Percentiles rank a stretch among this genome's conserved stretches.
Conservation (phyloP, 2,888 invertebrate species). For the Diplolepis rosae region DNA sequence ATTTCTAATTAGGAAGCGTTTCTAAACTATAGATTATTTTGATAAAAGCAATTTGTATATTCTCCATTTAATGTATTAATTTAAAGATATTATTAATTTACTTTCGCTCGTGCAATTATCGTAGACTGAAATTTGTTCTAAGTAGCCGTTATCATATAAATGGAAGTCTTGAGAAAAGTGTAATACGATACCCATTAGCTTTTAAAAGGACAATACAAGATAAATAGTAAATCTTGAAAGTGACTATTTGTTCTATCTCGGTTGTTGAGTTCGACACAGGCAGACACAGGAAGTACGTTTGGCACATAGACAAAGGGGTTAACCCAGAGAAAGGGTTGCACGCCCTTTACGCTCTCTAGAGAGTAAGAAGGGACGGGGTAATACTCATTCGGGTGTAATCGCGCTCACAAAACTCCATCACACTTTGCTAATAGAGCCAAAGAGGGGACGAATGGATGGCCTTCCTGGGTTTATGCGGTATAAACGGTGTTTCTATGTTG, state of each 20-base stretch:
- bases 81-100: too few species aligned
- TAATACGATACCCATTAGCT: too few species aligned
- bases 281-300: slow-evolving; percentile 50
- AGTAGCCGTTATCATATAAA: too few species aligned
- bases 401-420: slow-evolving; percentile 75
- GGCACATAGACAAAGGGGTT: slow-evolving; percentile 47
- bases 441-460: slow-evolving; percentile 60
- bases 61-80: too few species aligned
- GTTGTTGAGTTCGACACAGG: slow-evolving; percentile 1
- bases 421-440: slow-evolving; percentile 74
- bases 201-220: not conserved
- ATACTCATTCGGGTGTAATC: slow-evolving; percentile 75
- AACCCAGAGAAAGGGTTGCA: slow-evolving; percentile 65
- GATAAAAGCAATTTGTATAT: too few species aligned
- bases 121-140: too few species aligned
- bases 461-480: slow-evolving; percentile 61
- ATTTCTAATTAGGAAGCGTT: too few species aligned
- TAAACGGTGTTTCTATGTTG: slow-evolving; percentile 55
- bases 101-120: too few species aligned
- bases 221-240: not conserved
- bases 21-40: too few species aligned
- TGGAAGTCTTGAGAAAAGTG: too few species aligned
- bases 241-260: not conserved
- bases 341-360: slow-evolving; percentile 54
- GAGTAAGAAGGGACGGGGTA: slow-evolving; percentile 56